A percentile compares a stretch with the other conserved stretches of the same genome.
phyloP scores from a whole-genome alignment of 2,888 invertebrate genomes.

The Cataglyphis cursor region DNA sequence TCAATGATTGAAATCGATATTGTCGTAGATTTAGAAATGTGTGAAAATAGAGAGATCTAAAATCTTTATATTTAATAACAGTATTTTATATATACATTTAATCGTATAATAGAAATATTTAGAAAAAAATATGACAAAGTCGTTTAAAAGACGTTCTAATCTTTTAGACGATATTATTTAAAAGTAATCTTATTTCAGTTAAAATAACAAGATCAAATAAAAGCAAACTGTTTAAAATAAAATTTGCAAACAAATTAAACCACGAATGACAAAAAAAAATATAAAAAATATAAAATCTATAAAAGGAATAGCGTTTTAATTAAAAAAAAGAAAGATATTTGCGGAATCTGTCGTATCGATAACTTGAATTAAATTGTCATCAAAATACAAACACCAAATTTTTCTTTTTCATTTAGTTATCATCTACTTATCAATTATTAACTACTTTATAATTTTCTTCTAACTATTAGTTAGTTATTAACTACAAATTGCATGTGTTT shows the following conservation, averaged over 20 bases:
- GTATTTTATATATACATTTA: not conserved
- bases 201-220: not conserved
- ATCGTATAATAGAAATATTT: not conserved
- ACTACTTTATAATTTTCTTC: not conserved
- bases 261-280: slow-evolving; percentile 1
- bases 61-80: not conserved
- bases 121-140: not conserved
- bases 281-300: not conserved
- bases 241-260: not conserved
- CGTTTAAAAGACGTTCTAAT: too few species aligned
- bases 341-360: not conserved
- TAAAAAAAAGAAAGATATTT: not conserved
- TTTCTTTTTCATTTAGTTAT: slow-evolving; percentile 22
- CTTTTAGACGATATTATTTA: too few species aligned
- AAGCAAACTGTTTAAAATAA: not conserved
- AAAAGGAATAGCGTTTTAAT: slow-evolving; percentile 3
- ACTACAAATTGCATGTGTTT: slow-evolving; percentile 43
- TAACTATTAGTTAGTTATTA: slow-evolving; percentile 27
- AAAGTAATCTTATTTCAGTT: not conserved
- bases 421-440: not conserved
- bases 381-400: not conserved
- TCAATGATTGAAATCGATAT: not conserved
- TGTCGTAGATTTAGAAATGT: not conserved
- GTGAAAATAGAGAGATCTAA: too few species aligned
- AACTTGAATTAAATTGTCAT: not conserved